Base-by-base conservation (phyloP, 2,113 vertebrate species). In the Gambusia holbrooki region DNA sequence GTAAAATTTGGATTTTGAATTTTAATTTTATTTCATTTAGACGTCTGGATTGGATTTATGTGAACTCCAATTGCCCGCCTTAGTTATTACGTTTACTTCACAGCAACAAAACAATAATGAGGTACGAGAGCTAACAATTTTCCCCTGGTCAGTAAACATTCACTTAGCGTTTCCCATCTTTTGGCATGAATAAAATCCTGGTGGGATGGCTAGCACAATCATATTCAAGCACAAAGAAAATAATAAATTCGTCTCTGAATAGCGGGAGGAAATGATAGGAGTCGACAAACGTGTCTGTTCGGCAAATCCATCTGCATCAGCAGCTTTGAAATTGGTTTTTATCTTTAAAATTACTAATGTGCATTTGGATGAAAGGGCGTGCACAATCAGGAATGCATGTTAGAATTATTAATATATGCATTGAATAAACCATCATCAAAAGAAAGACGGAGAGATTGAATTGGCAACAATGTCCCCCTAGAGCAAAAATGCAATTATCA, bases 351-450 rank as follows among this genome's bases (percentile, higher is more conserved):
- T 82, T 65, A 82, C 73, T 84, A 79, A 84, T 83, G 70, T 81
- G 81, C 77, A 77, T 87, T 83, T 83, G 75, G 75, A 86, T 80
- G 80, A 88, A 70, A 77, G 77, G 73, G 68, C 68, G 67, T 40
- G 77, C 45, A 84, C 75, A 84, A 90, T 88, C 87, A 90, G 69
- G 77, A 73, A 81, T 73, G 75, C 61, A 75, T 61, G 85, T 87
- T 88, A 64, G 86, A 90, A 86, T 77, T 87, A 92, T 93, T 87
- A 83, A 91, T 83, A 84, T 90, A 88, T 88, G 83, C 82, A 33
- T 11, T 78, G 84, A 87, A 82, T 77, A 89, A 89, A 89, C 69
- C 68, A 54, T 71, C 71, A 80, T 76, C 66, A 84, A 81, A 84
- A 83, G 86, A 42, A 68, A 51, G 63, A 62, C 60, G 40, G 67